Conservation (phyloP, 2,113 vertebrate genomes). For the Pseudorhombus dupliciocellatus region DNA sequence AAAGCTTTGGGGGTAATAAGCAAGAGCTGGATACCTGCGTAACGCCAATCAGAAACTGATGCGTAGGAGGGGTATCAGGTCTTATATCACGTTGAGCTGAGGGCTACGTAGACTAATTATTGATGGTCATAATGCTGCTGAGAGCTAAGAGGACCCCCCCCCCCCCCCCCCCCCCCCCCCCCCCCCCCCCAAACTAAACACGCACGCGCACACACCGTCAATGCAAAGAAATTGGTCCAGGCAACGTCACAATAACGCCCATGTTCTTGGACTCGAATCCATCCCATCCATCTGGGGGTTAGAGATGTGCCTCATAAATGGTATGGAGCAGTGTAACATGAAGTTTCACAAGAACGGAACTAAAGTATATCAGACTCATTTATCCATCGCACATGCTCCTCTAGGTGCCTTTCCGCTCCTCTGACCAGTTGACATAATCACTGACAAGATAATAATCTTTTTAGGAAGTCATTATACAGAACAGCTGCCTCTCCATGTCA, state of each 20-base stretch:
- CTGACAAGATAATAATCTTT: conserved; percentile 63
- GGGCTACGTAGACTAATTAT: conserved; percentile 46
- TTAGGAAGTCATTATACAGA: conserved; percentile 75
- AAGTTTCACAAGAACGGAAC: background rate
- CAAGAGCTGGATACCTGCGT: conserved; percentile 71
- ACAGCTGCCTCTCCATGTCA: conserved; percentile 51
- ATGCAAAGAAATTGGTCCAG: conserved; percentile 1
- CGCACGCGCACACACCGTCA: conserved; percentile 4
- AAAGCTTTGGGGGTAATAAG: conserved; percentile 68
- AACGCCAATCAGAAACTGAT: conserved; percentile 80
- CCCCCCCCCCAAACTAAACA: conserved; percentile 5
- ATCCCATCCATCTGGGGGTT: background rate
- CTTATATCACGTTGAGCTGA: conserved; percentile 64
- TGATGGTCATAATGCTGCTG: conserved; percentile 60
- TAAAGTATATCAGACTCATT: conserved; percentile 2
- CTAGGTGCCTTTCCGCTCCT: conserved; percentile 41
- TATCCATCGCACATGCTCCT: conserved; percentile 10
- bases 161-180: conserved; percentile 5
- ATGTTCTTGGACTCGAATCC: background rate
- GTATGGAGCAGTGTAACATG: background rate
- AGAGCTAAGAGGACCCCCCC: background rate
- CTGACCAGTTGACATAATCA: conserved; percentile 47
- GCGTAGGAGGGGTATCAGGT: conserved; percentile 74
- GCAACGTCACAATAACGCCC: conserved; percentile 37
- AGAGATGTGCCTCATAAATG: background rate